A percentile compares a stretch with the other conserved stretches of the same genome.
Conservation (phyloP, 2,888 invertebrate genomes). For the Empis stercorea region DNA sequence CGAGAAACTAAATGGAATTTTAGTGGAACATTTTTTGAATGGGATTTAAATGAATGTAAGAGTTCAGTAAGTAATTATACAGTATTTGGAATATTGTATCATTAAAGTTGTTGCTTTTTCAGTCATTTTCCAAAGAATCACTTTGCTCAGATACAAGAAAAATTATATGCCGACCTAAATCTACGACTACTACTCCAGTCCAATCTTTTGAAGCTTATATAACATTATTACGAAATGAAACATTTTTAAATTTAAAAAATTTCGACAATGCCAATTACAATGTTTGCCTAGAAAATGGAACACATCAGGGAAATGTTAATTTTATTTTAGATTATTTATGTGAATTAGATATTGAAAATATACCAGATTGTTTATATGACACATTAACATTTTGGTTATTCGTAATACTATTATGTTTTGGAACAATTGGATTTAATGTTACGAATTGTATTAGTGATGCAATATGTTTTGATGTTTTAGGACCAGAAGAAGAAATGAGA, state of each 20-base stretch:
- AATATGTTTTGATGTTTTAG: slow-evolving; percentile 77
- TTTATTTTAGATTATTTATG: not conserved
- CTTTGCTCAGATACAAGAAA: no score
- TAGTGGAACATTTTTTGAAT: slow-evolving; percentile 8
- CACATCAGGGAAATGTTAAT: not conserved
- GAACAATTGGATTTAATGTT: slow-evolving; percentile 71
- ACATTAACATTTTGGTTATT: slow-evolving; percentile 60
- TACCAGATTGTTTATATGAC: slow-evolving; percentile 39
- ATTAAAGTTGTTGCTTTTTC: no score
- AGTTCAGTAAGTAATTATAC: slow-evolving; percentile 14
- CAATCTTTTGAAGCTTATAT: no score
- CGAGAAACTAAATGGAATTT: slow-evolving; percentile 19
- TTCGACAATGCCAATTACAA: no score
- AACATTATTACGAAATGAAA: no score
- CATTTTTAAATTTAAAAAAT: no score
- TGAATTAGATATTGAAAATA: not conserved
- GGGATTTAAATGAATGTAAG: slow-evolving; percentile 14
- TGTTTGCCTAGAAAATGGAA: no score
- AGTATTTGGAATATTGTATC: no score
- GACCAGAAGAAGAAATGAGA: slow-evolving; percentile 49
- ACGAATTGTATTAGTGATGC: slow-evolving; percentile 80
- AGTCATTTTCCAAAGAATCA: no score
- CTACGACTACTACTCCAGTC: no score
- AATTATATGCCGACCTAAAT: no score
- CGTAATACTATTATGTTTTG: slow-evolving; percentile 55